Evolutionary conservation across 2,113 vertebrate genomes (phyloP).

Genomic region (Microcebus ravelobensis): DNA sequence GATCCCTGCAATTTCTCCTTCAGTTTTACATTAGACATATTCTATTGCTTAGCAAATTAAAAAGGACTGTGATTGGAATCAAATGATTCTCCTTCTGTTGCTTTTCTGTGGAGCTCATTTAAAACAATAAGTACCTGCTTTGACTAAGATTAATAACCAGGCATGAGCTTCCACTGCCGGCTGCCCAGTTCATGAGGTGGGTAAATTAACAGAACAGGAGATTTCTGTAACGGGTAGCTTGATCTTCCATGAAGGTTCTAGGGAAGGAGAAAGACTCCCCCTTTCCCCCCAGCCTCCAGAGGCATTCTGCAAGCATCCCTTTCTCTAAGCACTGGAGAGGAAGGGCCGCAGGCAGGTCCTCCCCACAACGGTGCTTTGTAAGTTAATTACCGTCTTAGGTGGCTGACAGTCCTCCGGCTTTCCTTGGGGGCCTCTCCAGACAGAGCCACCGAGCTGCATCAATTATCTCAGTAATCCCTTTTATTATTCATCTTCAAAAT

Average conservation of each 20-base stretch:
- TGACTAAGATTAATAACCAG: slow-evolving; percentile 42
- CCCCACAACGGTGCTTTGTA: slow-evolving; percentile 61
- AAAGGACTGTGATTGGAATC: neutral
- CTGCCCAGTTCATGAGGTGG: slow-evolving; percentile 64
- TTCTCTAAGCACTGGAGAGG: slow-evolving; percentile 73
- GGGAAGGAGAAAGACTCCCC: slow-evolving; percentile 60
- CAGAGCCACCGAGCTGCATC: slow-evolving; percentile 16
- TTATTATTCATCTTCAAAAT: slow-evolving; percentile 76
- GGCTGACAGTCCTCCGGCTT: slow-evolving; percentile 60
- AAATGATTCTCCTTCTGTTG: neutral
- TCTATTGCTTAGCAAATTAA: neutral
- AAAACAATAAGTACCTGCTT: neutral
- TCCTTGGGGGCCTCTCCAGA: slow-evolving; percentile 68
- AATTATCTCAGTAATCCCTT: slow-evolving; percentile 72
- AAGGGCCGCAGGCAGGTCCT: slow-evolving; percentile 66
- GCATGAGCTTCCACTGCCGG: slow-evolving; percentile 26
- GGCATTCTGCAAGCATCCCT: slow-evolving; percentile 72
- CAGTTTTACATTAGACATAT: neutral
- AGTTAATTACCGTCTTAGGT: slow-evolving; percentile 77
- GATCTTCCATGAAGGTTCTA: slow-evolving; percentile 74
- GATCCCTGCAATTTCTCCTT: slow-evolving; percentile 1
- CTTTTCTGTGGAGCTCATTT: neutral
- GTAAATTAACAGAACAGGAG: slow-evolving; percentile 80
- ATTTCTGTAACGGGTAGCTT: slow-evolving; percentile 28
- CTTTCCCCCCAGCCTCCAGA: slow-evolving; percentile 44